These are phyloP conservation scores for Python bivittatus DNA, from an alignment of 2,113 vertebrate genomes.

Conservation along the genomic window DNA sequence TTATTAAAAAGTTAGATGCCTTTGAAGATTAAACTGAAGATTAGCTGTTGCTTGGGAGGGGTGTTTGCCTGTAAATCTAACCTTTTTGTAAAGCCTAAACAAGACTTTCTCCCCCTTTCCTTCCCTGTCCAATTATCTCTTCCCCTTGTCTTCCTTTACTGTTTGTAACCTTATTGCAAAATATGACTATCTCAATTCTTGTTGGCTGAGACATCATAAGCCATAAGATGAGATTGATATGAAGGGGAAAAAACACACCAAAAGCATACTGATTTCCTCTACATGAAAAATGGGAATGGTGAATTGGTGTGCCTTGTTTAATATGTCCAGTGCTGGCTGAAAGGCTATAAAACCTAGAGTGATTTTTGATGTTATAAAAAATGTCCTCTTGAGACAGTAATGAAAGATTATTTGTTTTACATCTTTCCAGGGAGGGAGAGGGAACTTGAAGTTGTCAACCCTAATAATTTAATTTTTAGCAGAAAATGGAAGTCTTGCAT, in stretches of 20 bases:
- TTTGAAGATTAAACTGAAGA: background rate
- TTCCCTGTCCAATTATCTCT: background rate
- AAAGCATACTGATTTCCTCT: rapidly evolving
- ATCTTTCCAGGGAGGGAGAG: background rate
- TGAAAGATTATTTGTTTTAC: conserved; percentile 28
- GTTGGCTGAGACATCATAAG: background rate
- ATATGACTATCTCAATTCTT: background rate
- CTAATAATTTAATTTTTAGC: conserved; percentile 4
- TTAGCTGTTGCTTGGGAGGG: background rate
- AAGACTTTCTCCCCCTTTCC: background rate
- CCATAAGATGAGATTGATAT: background rate
- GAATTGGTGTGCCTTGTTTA: background rate
- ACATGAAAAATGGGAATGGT: conserved; percentile 4
- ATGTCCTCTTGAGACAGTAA: conserved; percentile 4
- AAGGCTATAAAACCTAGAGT: conserved; percentile 27
- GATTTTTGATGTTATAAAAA: conserved; percentile 26
- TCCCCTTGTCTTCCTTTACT: background rate
- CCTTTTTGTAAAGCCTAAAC: background rate
- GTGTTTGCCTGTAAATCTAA: background rate
- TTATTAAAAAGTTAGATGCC: background rate
- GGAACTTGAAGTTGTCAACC: background rate
- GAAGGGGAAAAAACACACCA: background rate
- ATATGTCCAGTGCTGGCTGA: conserved; percentile 5
- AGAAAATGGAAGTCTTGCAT: conserved; percentile 5
- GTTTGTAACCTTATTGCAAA: background rate